Evolutionary conservation across 2,797 vertebrate species (phyloP).

Genomic region (Lacerta viridis): DNA sequence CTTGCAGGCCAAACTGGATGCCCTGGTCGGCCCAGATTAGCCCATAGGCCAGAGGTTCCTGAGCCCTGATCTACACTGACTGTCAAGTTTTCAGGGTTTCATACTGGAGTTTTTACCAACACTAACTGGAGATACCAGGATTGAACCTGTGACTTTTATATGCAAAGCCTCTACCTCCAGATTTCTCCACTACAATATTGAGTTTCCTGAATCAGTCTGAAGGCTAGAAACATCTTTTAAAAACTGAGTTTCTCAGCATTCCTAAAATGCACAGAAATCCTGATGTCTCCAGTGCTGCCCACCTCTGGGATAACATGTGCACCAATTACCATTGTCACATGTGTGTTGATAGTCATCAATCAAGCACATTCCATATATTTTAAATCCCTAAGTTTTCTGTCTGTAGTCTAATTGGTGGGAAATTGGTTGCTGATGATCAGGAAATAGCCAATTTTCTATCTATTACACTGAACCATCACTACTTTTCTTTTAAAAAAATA

Average conservation of each 20-base stretch:
- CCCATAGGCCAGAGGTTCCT: too few relatives aligned
- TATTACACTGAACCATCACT: conserved; percentile 67
- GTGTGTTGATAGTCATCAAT: conserved; percentile 41
- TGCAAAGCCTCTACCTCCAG: background rate
- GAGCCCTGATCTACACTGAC: background rate
- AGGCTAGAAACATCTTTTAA: background rate
- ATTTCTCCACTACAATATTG: background rate
- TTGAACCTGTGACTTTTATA: background rate
- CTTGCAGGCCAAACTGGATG: too few relatives aligned
- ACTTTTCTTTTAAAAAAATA: conserved; percentile 44
- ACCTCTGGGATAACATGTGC: background rate
- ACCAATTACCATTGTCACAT: conserved; percentile 6
- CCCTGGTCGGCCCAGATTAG: too few relatives aligned
- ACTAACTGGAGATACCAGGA: background rate
- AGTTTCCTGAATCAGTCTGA: background rate
- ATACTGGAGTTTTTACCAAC: background rate
- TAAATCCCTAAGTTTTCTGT: conserved; percentile 68
- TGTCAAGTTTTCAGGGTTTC: background rate
- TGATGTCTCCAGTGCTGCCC: background rate
- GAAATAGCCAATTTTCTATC: conserved; percentile 82
- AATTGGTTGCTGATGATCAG: conserved; percentile 80
- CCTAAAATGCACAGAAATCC: background rate
- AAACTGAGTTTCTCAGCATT: background rate
- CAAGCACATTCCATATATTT: conserved; percentile 62
- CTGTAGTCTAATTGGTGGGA: conserved; percentile 77